Evolutionary conservation across 2,888 invertebrate species (phyloP).

Genomic region (Polydesmus complanatus): DNA sequence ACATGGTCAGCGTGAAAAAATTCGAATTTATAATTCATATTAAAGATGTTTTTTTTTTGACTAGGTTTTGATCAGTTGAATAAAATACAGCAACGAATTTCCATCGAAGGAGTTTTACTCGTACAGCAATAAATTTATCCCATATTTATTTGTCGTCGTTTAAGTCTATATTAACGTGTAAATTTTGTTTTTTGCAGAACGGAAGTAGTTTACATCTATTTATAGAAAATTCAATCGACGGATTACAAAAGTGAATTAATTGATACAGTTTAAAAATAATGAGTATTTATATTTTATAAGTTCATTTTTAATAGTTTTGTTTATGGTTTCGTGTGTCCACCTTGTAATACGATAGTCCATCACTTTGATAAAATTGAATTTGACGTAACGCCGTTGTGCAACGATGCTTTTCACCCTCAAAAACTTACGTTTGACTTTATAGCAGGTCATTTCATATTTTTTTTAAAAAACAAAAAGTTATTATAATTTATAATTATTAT

Average conservation of each 20-base stretch:
- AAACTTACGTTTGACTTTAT: neutral
- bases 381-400: neutral
- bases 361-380: neutral
- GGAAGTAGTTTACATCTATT: slow-evolving; percentile 3
- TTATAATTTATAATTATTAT: no score
- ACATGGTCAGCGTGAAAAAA: neutral
- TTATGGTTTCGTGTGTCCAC: slow-evolving; percentile 4
- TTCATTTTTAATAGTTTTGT: neutral
- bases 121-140: neutral
- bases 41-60: neutral
- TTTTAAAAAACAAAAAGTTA: no score
- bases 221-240: neutral
- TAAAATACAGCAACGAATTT: neutral
- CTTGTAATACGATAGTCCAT: neutral
- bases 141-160: neutral
- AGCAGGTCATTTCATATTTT: no score
- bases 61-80: neutral
- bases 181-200: slow-evolving; percentile 4
- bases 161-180: neutral
- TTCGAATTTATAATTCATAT: neutral
- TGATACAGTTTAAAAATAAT: neutral
- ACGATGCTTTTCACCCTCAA: neutral
- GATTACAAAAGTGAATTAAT: neutral
- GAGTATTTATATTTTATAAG: neutral
- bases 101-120: neutral